Base-by-base conservation (phyloP, 1,140 invertebrate species). In the Pseudomyrmex flavicornis region DNA sequence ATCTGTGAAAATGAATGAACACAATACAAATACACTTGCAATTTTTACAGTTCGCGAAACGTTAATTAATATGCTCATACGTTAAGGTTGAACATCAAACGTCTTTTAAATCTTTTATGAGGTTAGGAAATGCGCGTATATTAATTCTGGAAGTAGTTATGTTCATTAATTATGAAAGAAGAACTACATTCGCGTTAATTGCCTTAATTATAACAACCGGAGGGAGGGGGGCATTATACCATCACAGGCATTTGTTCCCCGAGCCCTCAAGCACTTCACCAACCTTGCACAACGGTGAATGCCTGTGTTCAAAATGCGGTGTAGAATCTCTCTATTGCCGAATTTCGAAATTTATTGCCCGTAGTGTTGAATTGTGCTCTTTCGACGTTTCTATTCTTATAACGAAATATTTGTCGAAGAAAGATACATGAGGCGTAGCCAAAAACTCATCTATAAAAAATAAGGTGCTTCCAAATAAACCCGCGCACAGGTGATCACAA, bases 401-500 rank as follows among this genome's bases (percentile, higher is more conserved):
- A 20, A 20, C 3, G 50, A 35, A 35, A 74, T 17, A 17, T 52
- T 56, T 1, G 72, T 22, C 48, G 76, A 89, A 84, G 52, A 62
- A 44, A 74, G 90, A 91, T 86, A 87, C 90, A 92, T 92, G 88
- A 90, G 88, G 86, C 87, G 91, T 91, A 89, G 85, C 90, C 85
- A 86, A 0, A 92, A 35, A 91, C 90, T 85, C 87, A 85, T 82
- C 85, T 90, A 85, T 74, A 83, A 86, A 85, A 77, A 85, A 77
- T 65, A 85, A 84, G 62, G 86, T 83, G 85, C 48, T 48, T 35
- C 26, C 46, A 62, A 46, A 35, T 0, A 35, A 87, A 79, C 82
- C 85, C 66, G 5, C 58, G 65, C 82, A 69, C 91, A 94, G 93
- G 92, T 93, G 92, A 93, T 92, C 90, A 89, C 90, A 90, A 92